These are phyloP conservation scores for Troilus luridus DNA, from an alignment of 2,888 invertebrate species.

Conservation along the genomic window DNA sequence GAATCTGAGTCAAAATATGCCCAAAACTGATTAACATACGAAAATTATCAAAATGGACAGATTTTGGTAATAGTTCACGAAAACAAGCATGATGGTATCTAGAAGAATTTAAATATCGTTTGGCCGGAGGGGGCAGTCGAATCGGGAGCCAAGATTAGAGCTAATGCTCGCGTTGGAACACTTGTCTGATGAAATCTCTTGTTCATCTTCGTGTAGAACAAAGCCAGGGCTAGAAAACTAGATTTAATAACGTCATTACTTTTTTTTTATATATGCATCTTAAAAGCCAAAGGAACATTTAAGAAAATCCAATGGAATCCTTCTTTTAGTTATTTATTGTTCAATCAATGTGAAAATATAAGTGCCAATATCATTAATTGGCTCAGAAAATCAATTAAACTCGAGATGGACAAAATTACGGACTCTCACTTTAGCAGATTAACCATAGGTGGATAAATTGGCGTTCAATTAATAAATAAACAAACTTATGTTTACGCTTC, in stretches of 20 bases:
- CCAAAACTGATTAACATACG: not conserved
- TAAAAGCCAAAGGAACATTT: no score
- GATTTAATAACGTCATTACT: not conserved
- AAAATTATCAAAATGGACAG: not conserved
- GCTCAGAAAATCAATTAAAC: no score
- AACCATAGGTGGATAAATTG: no score
- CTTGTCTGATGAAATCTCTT: not conserved
- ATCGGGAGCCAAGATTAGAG: conserved; percentile 13
- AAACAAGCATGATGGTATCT: not conserved
- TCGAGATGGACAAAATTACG: no score
- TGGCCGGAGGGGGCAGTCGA: not conserved
- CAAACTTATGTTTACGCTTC: no score
- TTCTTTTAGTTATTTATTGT: no score
- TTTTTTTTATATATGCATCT: no score
- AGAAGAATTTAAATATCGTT: not conserved
- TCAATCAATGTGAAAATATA: no score
- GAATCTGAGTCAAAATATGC: not conserved
- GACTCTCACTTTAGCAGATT: no score
- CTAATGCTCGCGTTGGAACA: not conserved
- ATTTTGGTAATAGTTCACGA: not conserved
- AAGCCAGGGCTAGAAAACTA: not conserved
- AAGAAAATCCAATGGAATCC: no score
- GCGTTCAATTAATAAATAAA: no score
- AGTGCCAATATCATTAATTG: no score
- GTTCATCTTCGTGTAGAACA: conserved; percentile 20